A percentile compares a stretch with the other conserved stretches of the same genome.
These are phyloP conservation scores for Chanos chanos DNA, from an alignment of 2,797 vertebrate genomes.

Conservation along the genomic window DNA sequence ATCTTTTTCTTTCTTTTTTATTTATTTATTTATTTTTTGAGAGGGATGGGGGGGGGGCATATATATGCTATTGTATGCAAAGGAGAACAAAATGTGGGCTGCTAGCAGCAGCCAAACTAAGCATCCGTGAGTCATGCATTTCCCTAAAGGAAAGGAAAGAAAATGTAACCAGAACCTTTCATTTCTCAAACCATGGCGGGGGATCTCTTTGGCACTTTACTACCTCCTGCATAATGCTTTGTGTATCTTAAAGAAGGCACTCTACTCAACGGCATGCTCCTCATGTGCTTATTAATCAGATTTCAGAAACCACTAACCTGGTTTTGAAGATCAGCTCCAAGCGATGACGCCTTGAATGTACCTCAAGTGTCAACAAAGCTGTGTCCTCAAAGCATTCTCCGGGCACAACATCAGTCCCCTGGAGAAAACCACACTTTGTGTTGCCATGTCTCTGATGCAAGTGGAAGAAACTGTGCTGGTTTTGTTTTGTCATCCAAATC, in stretches of 20 bases:
- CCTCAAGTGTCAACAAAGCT: not conserved
- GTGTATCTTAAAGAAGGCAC: not conserved
- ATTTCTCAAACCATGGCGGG: not conserved
- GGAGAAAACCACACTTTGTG: not conserved
- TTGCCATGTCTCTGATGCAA: conserved; percentile 14
- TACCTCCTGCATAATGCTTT: not conserved
- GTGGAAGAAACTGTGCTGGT: not conserved
- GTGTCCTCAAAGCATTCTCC: not conserved
- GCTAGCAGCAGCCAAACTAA: not conserved
- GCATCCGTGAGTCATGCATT: conserved; percentile 9
- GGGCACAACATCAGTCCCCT: not conserved
- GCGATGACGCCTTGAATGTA: not conserved
- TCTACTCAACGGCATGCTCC: not conserved
- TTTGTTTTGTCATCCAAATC: not conserved
- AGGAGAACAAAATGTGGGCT: conserved; percentile 15
- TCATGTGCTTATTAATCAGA: not conserved
- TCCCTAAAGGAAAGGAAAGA: conserved; percentile 1
- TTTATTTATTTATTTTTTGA: no score
- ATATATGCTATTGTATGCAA: conserved; percentile 4
- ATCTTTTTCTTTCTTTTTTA: no score
- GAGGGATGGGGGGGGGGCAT: no score
- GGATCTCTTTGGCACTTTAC: not conserved
- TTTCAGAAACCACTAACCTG: not conserved
- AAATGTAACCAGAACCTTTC: conserved; percentile 1
- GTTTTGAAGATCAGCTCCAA: no score